phyloP scores from a whole-genome alignment of 2,888 invertebrate genomes.

The Eledona agricola region DNA sequence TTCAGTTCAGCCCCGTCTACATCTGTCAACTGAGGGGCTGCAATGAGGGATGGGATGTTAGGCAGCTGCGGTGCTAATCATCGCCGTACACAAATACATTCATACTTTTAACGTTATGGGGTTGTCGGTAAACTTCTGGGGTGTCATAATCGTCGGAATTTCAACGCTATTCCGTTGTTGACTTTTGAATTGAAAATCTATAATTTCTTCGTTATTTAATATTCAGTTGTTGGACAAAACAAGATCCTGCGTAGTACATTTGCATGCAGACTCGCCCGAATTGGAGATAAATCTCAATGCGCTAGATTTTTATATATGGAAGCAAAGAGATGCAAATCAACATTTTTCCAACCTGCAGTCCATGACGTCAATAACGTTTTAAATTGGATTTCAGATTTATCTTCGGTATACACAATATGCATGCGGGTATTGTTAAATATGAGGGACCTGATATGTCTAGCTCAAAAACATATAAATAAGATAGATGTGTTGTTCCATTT shows the following conservation, averaged over 20 bases:
- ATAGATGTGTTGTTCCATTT: slow-evolving; percentile 37
- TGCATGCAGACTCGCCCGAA: slow-evolving; percentile 46
- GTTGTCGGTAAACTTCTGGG: too few species aligned
- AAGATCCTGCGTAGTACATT: slow-evolving; percentile 34
- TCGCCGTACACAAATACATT: slow-evolving; percentile 44
- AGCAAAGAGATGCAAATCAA: slow-evolving; percentile 54
- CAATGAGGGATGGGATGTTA: slow-evolving; percentile 45
- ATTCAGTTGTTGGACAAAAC: slow-evolving; percentile 38
- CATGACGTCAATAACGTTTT: slow-evolving; percentile 58
- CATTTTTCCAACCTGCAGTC: slow-evolving; percentile 53
- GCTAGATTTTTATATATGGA: slow-evolving; percentile 50
- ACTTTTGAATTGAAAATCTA: too few species aligned
- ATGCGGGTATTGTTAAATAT: slow-evolving; percentile 48
- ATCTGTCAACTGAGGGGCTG: slow-evolving; percentile 48
- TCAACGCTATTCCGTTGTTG: too few species aligned
- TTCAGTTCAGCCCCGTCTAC: slow-evolving; percentile 40
- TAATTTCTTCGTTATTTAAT: slow-evolving; percentile 39
- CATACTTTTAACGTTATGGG: slow-evolving; percentile 32
- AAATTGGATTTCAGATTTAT: slow-evolving; percentile 58
- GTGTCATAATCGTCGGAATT: too few species aligned
- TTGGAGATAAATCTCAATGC: slow-evolving; percentile 53
- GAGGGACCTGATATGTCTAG: slow-evolving; percentile 40
- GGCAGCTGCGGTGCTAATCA: slow-evolving; percentile 52
- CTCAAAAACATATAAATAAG: slow-evolving; percentile 39
- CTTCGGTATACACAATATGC: slow-evolving; percentile 48